These are phyloP conservation scores for Leucozona laternaria DNA, from an alignment of 2,888 invertebrate genomes.

Conservation along the genomic window DNA sequence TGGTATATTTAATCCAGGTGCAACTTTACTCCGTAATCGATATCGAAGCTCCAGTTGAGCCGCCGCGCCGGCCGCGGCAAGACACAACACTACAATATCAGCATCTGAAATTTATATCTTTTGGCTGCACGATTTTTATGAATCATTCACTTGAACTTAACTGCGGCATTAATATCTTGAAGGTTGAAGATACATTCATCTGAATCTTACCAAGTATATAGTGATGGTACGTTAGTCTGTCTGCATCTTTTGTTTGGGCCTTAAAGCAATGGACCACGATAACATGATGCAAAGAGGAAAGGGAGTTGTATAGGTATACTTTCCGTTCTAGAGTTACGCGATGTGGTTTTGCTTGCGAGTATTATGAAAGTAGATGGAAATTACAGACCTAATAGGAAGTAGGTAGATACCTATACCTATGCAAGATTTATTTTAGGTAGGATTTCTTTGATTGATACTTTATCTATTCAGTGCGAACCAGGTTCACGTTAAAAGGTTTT, in stretches of 20 bases:
- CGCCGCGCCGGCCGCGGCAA: not conserved
- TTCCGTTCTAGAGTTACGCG: conserved; percentile 27
- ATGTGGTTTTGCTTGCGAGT: not conserved
- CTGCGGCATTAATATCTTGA: not conserved
- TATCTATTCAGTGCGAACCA: not conserved
- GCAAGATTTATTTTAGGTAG: not conserved
- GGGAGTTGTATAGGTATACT: not conserved
- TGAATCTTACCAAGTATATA: not conserved
- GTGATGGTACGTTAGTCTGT: conserved; percentile 9
- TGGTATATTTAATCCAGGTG: not conserved
- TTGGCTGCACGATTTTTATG: not conserved
- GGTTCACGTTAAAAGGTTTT: not conserved
- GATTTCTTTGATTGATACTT: not conserved
- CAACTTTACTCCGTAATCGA: not conserved
- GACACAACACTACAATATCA: not conserved
- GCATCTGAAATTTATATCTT: conserved; percentile 1
- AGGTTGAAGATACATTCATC: not conserved
- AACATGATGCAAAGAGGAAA: not conserved
- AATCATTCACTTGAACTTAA: conserved; percentile 35
- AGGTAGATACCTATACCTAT: not conserved
- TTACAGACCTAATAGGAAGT: not conserved
- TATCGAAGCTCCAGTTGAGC: not conserved
- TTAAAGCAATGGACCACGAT: not conserved
- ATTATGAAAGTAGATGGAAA: conserved; percentile 8
- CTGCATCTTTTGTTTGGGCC: conserved; percentile 10